Base-by-base conservation (phyloP, 2,797 vertebrate species). In the Botia kubotai region DNA sequence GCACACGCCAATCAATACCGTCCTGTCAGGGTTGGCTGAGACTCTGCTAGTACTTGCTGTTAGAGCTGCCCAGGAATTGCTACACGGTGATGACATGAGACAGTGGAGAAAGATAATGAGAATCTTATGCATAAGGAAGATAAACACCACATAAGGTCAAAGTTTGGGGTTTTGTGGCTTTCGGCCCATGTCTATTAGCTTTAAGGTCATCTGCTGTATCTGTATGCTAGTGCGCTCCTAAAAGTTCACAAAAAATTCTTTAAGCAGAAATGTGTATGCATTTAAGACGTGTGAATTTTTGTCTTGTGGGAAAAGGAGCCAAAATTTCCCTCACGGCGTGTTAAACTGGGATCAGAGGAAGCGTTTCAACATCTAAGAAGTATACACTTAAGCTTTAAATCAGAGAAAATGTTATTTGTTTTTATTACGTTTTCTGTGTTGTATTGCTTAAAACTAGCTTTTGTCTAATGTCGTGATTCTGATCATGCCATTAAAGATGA, bases 1-100 rank as follows among this genome's bases (percentile, higher is more conserved):
- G 72, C 60, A 50, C 68, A 68, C 70, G 75, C 69, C 62, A 72
- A 85, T 83, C 84, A 72, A 85, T 85, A 76, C 53, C 8, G 52
- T 58, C 76, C 76, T 72, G 77, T 82, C 80, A 77, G 77, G 60
- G 23, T 66, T 55, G 23, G 29, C 66, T 63, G 33, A 2, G 60
- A 23, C 67, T 72, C 50, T 69, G 23, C 67, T 50, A 13, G 53
- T 67, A 52, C 36, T 48, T 26, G 50, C 58, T 71, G 58, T 55
- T 71, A 62, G 39, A 3, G 3, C 72, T 65, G 71, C 63, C 71
- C 57, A 33, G 75, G 72, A 58, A 67, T 57, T 29, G 33, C 21
- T 74, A 67, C 71, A 74, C 60, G n/a, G 36, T 80, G 74, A 55
- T 73, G 78, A 73, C 75, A 68, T 21, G 68, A 76, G 48, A 74